phyloP scores from a whole-genome alignment of 2,113 vertebrate genomes.

The Pterophyllum scalare region DNA sequence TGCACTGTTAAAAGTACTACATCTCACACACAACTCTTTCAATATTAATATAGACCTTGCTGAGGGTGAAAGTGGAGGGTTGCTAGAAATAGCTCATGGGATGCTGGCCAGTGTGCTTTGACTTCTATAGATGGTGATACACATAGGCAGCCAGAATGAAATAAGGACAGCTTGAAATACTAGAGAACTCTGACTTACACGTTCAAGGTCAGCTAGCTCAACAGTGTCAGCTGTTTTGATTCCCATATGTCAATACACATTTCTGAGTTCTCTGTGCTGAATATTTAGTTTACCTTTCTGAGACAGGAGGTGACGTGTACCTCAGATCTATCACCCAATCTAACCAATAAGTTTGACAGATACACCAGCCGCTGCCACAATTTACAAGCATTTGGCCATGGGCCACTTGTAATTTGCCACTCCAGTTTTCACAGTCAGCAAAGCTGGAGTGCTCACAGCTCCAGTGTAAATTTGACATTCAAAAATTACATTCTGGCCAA shows the following conservation, averaged over 20 bases:
- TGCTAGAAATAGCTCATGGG: conserved; percentile 92
- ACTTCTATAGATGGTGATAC: conserved; percentile 99
- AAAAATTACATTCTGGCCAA: background rate
- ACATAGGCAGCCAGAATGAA: conserved; percentile 86
- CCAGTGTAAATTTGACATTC: background rate
- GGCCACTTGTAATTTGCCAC: background rate
- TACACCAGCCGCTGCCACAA: background rate
- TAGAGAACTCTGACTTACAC: conserved; percentile 83
- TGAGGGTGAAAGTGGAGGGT: conserved; percentile 58
- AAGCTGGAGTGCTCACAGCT: background rate
- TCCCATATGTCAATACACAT: conserved; percentile 52
- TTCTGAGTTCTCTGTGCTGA: conserved; percentile 32
- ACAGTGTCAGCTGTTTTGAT: conserved; percentile 84
- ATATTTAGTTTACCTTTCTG: conserved; percentile 1
- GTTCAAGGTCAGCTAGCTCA: conserved; percentile 92
- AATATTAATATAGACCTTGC: conserved; percentile 28
- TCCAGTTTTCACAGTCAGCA: conserved; percentile 19
- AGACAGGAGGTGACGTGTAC: background rate
- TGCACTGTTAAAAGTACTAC: background rate
- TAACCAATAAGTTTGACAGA: conserved; percentile 27
- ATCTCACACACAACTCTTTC: background rate
- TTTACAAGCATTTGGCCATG: conserved; percentile 23
- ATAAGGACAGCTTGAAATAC: conserved; percentile 89
- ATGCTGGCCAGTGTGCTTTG: conserved; percentile 84
- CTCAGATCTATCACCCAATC: conserved; percentile 8